Percentiles rank a stretch among this genome's conserved stretches.
phyloP scores from a whole-genome alignment of 2,888 invertebrate genomes.

The Notodonta ziczac region DNA sequence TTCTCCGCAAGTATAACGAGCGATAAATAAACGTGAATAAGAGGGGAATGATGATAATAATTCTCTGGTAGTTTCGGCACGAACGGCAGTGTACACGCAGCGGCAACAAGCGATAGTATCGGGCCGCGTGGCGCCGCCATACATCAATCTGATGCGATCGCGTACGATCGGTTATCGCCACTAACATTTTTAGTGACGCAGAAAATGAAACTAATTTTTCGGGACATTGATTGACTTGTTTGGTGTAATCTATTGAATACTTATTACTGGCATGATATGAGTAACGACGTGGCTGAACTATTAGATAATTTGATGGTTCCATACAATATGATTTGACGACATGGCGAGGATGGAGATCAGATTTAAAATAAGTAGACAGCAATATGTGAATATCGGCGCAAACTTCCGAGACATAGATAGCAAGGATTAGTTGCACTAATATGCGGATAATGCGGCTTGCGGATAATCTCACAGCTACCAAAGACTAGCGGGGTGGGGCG shows the following conservation, averaged over 20 bases:
- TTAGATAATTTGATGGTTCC: not conserved
- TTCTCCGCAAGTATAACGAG: slow-evolving; percentile 12
- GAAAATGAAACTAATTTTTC: not conserved
- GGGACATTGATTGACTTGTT: not conserved
- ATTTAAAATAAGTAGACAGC: too few species aligned
- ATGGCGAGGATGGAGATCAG: too few species aligned
- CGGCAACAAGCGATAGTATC: slow-evolving; percentile 1
- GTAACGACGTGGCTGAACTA: not conserved
- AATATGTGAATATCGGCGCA: too few species aligned
- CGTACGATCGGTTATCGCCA: slow-evolving; percentile 6
- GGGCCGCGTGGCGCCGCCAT: slow-evolving; percentile 3
- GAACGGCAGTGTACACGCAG: not conserved
- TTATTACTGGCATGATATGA: not conserved
- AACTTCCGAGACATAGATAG: too few species aligned
- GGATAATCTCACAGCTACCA: too few species aligned
- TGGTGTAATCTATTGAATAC: not conserved
- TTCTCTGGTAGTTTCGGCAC: slow-evolving; percentile 3
- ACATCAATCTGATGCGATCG: slow-evolving; percentile 9
- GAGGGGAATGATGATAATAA: slow-evolving; percentile 5
- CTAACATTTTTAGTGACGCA: slow-evolving; percentile 3
- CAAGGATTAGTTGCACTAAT: too few species aligned
- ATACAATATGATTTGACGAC: not conserved
- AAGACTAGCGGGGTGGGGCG: too few species aligned
- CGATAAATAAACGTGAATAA: slow-evolving; percentile 23
- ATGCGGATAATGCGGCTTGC: too few species aligned